phyloP scores from a whole-genome alignment of 2,888 invertebrate genomes.

The Drosophila silvestris region DNA sequence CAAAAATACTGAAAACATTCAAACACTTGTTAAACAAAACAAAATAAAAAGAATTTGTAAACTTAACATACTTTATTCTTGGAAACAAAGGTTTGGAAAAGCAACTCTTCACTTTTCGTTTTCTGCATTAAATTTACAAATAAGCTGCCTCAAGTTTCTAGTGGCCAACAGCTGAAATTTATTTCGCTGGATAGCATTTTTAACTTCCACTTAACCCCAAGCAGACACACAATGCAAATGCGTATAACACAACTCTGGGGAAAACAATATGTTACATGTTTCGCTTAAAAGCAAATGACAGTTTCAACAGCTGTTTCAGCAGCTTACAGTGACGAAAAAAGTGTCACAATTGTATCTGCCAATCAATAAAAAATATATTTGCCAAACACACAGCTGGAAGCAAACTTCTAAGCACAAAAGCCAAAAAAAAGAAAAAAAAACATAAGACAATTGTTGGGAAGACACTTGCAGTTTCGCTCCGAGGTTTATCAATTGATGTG shows the following conservation, averaged over 20 bases:
- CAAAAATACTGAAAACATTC: background rate
- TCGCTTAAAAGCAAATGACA: slow-evolving; percentile 25
- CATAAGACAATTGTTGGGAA: slow-evolving; percentile 40
- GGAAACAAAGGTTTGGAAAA: background rate
- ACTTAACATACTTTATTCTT: background rate
- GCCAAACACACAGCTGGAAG: slow-evolving; percentile 23
- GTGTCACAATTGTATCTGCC: slow-evolving; percentile 20
- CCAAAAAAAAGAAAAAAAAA: slow-evolving; percentile 18
- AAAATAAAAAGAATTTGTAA: background rate
- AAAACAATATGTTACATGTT: slow-evolving; percentile 26
- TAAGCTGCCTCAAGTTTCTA: background rate
- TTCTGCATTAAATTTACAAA: background rate
- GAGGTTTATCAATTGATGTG: slow-evolving; percentile 21
- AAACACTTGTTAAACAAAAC: background rate
- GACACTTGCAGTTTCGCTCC: slow-evolving; percentile 14
- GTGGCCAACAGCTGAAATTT: slow-evolving; percentile 2
- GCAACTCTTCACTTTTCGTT: background rate
- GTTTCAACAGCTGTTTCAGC: slow-evolving; percentile 25
- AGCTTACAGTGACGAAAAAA: background rate
- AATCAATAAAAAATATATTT: slow-evolving; percentile 61
- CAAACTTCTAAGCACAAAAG: background rate
- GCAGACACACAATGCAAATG: slow-evolving; percentile 13
- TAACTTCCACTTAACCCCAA: background rate
- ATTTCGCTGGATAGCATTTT: slow-evolving; percentile 14
- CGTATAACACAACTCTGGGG: slow-evolving; percentile 1